These are phyloP conservation scores for Synergus umbraculus DNA, from an alignment of 2,888 invertebrate species.

Conservation along the genomic window DNA sequence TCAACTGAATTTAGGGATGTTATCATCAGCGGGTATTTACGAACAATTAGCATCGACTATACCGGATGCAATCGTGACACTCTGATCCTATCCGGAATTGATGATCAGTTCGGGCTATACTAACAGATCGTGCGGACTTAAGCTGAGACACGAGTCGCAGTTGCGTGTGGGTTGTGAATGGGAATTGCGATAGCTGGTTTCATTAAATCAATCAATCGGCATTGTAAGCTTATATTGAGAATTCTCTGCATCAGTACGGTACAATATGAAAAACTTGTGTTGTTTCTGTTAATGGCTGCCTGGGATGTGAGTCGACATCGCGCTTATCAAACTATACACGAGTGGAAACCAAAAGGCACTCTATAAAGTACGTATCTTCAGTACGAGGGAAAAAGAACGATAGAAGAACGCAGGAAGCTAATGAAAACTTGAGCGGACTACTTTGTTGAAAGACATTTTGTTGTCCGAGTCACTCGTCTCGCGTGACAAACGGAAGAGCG, in stretches of 20 bases:
- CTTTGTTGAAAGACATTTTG: slow-evolving; percentile 62
- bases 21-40: slow-evolving; percentile 32
- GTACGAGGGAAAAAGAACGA: not conserved
- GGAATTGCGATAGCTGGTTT: slow-evolving; percentile 45
- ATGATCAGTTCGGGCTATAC: slow-evolving; percentile 47
- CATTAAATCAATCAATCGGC: slow-evolving; percentile 37
- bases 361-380: not conserved
- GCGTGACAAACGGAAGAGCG: slow-evolving; percentile 60
- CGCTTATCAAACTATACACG: not conserved
- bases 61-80: slow-evolving; percentile 44
- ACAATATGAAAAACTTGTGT: not conserved
- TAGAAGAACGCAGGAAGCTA: slow-evolving; percentile 4
- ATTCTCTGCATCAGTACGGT: not conserved
- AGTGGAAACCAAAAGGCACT: not conserved
- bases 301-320: not conserved
- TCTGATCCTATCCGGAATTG: slow-evolving; percentile 51
- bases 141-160: slow-evolving; percentile 42
- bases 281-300: not conserved
- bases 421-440: slow-evolving; percentile 42
- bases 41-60: slow-evolving; percentile 51
- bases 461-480: slow-evolving; percentile 55
- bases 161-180: slow-evolving; percentile 26
- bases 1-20: slow-evolving; percentile 1
- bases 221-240: not conserved
- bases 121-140: slow-evolving; percentile 28